phyloP scores from a whole-genome alignment of 2,797 vertebrate species.

The Emydoidea blandingii region DNA sequence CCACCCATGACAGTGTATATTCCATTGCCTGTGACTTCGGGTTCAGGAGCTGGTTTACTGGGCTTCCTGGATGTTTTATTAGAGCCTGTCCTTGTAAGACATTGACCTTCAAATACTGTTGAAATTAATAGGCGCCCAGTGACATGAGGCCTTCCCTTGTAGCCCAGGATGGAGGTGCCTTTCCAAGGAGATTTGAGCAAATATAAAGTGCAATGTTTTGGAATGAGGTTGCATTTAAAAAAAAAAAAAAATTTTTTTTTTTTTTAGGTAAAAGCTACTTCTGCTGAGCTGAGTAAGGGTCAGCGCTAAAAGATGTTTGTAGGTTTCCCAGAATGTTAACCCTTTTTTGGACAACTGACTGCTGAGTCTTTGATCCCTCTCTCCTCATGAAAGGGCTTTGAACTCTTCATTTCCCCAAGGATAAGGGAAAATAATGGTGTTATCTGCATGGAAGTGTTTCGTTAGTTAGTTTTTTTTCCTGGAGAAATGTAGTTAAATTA shows the following conservation, averaged over 20 bases:
- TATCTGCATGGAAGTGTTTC: not conserved
- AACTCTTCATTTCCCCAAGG: not conserved
- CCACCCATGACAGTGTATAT: not conserved
- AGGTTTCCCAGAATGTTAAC: not conserved
- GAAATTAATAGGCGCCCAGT: not conserved
- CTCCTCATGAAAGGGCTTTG: not conserved
- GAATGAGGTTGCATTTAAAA: not conserved
- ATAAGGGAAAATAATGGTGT: not conserved
- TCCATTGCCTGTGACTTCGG: not conserved
- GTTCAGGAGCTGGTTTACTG: not conserved
- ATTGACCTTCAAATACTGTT: not conserved
- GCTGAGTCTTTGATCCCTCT: rapidly evolving
- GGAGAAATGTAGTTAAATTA: not conserved
- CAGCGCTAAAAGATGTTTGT: not conserved
- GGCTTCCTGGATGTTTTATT: not conserved
- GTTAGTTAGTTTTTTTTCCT: not conserved
- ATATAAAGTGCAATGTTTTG: not conserved
- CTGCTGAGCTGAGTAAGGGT: not conserved
- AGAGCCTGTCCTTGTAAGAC: not conserved
- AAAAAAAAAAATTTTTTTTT: too few relatives aligned
- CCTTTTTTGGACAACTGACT: not conserved
- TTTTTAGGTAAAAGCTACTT: not conserved
- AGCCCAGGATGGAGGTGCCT: not conserved
- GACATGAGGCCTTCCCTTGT: not conserved
- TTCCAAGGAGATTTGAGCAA: not conserved